phyloP scores from a whole-genome alignment of 1,140 invertebrate genomes.

The Popillia japonica region DNA sequence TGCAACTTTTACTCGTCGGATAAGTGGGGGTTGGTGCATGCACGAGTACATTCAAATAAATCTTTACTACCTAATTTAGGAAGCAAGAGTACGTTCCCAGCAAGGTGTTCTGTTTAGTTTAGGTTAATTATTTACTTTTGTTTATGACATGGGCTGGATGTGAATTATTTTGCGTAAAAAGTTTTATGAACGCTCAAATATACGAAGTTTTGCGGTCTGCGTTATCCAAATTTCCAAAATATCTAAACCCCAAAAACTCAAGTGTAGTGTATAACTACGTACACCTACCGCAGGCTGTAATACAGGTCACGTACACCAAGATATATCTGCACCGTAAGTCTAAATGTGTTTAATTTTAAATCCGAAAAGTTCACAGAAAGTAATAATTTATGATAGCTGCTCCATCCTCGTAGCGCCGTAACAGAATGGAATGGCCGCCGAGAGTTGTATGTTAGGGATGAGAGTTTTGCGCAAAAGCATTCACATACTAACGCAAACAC shows the following conservation, averaged over 20 bases:
- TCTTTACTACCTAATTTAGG: too few species aligned
- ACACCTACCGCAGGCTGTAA: not conserved
- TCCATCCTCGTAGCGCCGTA: not conserved
- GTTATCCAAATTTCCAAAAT: not conserved
- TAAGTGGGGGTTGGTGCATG: too few species aligned
- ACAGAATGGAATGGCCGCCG: not conserved
- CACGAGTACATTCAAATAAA: too few species aligned
- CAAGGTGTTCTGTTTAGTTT: too few species aligned
- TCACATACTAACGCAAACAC: too few species aligned
- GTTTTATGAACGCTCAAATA: not conserved
- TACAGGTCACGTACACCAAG: slow-evolving; percentile 25
- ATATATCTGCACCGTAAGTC: not conserved
- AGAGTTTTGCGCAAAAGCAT: too few species aligned
- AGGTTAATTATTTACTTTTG: too few species aligned
- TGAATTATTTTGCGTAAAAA: too few species aligned
- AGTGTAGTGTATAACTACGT: not conserved
- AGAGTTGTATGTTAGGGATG: not conserved
- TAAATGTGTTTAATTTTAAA: slow-evolving; percentile 35
- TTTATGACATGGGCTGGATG: too few species aligned
- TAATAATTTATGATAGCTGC: slow-evolving; percentile 31
- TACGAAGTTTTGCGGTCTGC: not conserved
- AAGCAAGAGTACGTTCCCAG: too few species aligned
- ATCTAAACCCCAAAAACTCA: slow-evolving; percentile 14
- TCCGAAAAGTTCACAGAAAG: slow-evolving; percentile 31
- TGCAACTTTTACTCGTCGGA: too few species aligned